Evolutionary conservation across 2,888 invertebrate genomes (phyloP), one percentile per base, ranked within the genome.

Genomic region (Drosophila paramelanica): DNA sequence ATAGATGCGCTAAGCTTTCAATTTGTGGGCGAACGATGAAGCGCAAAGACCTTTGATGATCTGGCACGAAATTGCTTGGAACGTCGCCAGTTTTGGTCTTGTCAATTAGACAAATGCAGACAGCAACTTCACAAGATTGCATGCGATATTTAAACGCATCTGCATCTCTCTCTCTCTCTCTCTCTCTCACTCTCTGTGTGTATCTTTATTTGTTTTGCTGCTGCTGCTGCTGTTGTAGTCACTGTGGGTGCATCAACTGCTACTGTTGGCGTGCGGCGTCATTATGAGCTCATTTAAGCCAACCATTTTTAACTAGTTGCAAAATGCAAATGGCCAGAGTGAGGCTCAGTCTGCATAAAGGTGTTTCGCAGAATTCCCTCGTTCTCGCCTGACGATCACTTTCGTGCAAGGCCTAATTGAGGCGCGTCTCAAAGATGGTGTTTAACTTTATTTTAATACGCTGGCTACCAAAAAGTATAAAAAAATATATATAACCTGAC

Each of bases 11-110:
- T 79, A 46, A 53, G 67, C 61, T 79, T 55, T 64, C 73, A 70
- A 51, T 65, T 76, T 60, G 79, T 80, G 79, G 82, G 79, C 76
- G 73, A 39, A 72, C 58, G 67, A 61, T 61, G 50, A 71, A 51
- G 60, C 57, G 66, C 72, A 68, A 67, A 82, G 56, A 69, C 49
- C 81, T 89, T 86, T 86, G 89, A 89, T 89, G 87, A 88, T 86
- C 87, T 83, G 70, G 61, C 53, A 49, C 64, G 53, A 65, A 73
- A 70, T 79, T 72, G 67, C 51, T 89, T 86, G 85, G 85, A 89
- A 65, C 65, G 39, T 47, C 62, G 85, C 89, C 85, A 86, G 89
- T 66, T 88, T 88, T 69, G 59, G 87, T 89, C 87, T 89, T 86
- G 85, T 89, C 85, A 86, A 86, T 86, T 86, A 89, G 83, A 61